Evolutionary conservation across 2,797 vertebrate genomes (phyloP).

Genomic region (Lepilemur septentrionalis): DNA sequence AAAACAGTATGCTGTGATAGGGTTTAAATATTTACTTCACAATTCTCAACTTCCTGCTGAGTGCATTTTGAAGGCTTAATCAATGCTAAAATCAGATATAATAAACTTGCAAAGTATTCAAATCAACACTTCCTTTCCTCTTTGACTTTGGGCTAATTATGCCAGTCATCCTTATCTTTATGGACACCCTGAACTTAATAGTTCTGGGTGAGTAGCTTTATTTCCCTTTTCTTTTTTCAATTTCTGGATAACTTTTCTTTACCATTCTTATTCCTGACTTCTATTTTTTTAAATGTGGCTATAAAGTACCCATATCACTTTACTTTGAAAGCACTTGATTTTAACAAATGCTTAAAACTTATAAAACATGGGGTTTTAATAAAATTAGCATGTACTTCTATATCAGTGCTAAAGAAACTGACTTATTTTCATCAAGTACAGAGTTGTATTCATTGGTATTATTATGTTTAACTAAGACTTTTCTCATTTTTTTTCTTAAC

Average conservation of each 20-base stretch:
- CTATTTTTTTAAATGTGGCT: neutral
- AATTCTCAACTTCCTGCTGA: neutral
- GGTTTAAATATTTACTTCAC: conserved; percentile 1
- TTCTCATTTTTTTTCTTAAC: neutral
- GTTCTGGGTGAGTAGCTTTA: neutral
- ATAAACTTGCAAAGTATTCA: neutral
- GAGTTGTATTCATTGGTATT: neutral
- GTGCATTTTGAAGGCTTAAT: neutral
- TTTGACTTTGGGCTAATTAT: conserved; percentile 15
- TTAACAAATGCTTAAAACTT: neutral
- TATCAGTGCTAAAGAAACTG: neutral
- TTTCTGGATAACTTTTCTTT: neutral
- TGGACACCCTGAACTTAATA: neutral
- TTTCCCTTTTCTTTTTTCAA: neutral
- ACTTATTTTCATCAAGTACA: neutral
- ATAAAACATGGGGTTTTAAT: neutral
- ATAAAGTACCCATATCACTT: neutral
- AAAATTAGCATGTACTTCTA: neutral
- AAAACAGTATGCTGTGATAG: neutral
- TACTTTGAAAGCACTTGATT: neutral
- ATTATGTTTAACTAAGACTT: conserved; percentile 13
- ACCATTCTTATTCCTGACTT: neutral
- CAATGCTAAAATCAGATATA: neutral
- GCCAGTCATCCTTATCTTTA: neutral
- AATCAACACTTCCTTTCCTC: neutral